phyloP scores from a whole-genome alignment of 1,140 invertebrate genomes.

The Olivierus martensii region DNA sequence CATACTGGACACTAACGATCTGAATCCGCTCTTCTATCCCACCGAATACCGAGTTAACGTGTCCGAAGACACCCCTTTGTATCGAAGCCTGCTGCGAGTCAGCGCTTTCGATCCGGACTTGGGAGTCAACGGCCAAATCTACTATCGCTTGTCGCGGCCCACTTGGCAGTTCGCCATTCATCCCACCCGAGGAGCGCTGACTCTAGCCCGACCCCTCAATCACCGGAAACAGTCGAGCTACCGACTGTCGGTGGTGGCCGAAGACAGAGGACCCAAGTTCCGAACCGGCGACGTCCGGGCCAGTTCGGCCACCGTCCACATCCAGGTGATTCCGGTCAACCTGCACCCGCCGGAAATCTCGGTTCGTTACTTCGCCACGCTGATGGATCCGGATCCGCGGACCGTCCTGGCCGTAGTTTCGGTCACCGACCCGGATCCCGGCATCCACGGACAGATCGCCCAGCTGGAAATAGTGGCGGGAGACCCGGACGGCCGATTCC shows the following conservation, averaged over 20 bases:
- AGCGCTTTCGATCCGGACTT: constrained; percentile 82
- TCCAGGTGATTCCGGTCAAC: constrained; percentile 72
- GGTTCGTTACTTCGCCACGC: constrained; percentile 2
- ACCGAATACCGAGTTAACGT: constrained; percentile 59
- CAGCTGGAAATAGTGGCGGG: constrained; percentile 74
- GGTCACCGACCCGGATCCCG: constrained; percentile 65
- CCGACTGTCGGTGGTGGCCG: constrained; percentile 58
- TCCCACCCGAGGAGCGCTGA: constrained; percentile 79
- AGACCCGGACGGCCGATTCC: constrained; percentile 72
- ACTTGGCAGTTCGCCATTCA: constrained; percentile 79
- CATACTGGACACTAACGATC: constrained; percentile 78
- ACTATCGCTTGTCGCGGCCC: constrained; percentile 72
- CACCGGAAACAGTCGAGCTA: constrained; percentile 1
- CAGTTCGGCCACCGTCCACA: constrained; percentile 52
- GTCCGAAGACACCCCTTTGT: constrained; percentile 69
- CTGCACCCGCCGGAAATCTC: constrained; percentile 48
- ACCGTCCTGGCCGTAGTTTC: constrained; percentile 80
- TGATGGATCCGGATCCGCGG: constrained; percentile 4
- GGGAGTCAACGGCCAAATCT: constrained; percentile 87
- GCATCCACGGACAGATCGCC: constrained; percentile 55
- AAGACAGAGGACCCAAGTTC: constrained; percentile 59
- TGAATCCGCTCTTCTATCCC: constrained; percentile 80
- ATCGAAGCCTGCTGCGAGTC: constrained; percentile 37
- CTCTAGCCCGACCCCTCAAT: constrained; percentile 60
- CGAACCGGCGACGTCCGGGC: constrained; percentile 32